Conservation (phyloP, 2,888 invertebrate species). For the Desoria tigrina region DNA sequence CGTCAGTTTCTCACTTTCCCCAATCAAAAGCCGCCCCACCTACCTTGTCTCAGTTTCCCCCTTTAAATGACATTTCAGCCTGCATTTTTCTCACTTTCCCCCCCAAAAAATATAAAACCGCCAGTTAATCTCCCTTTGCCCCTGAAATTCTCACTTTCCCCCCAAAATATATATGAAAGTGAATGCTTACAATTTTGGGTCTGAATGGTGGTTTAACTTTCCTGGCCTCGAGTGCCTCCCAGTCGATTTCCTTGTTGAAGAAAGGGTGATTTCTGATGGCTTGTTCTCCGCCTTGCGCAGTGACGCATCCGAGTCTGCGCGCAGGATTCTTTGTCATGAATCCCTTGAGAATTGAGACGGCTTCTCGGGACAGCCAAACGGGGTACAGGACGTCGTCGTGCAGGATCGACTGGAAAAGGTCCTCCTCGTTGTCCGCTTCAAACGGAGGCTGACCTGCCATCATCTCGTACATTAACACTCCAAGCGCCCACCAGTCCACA, state of each 20-base stretch:
- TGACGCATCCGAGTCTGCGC: constrained; percentile 95
- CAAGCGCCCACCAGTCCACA: constrained; percentile 99
- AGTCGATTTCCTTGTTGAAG: constrained; percentile 96
- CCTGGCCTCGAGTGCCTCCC: constrained; percentile 92
- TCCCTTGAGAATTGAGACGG: constrained; percentile 94
- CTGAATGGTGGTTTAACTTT: constrained; percentile 99
- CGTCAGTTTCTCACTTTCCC: too few relatives aligned
- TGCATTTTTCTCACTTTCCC: too few relatives aligned
- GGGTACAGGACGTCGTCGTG: constrained; percentile 99
- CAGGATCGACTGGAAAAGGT: constrained; percentile 95
- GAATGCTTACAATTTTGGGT: constrained; percentile 90
- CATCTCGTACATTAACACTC: constrained; percentile 82
- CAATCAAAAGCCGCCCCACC: too few relatives aligned
- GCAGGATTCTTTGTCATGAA: constrained; percentile 87
- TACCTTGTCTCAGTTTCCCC: too few relatives aligned
- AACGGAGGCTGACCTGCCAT: constrained; percentile 95
- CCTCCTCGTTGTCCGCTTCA: constrained; percentile 99
- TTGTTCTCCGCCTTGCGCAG: constrained; percentile 80
- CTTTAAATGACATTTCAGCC: too few relatives aligned
- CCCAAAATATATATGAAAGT: constrained; percentile 4
- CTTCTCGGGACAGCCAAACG: constrained; percentile 90
- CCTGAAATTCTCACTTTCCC: not conserved
- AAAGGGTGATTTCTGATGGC: constrained; percentile 95
- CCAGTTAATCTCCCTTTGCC: too few relatives aligned
- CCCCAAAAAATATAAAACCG: too few relatives aligned